Base-by-base conservation (phyloP, 2,888 invertebrate species). In the Epistrophe eligans region DNA sequence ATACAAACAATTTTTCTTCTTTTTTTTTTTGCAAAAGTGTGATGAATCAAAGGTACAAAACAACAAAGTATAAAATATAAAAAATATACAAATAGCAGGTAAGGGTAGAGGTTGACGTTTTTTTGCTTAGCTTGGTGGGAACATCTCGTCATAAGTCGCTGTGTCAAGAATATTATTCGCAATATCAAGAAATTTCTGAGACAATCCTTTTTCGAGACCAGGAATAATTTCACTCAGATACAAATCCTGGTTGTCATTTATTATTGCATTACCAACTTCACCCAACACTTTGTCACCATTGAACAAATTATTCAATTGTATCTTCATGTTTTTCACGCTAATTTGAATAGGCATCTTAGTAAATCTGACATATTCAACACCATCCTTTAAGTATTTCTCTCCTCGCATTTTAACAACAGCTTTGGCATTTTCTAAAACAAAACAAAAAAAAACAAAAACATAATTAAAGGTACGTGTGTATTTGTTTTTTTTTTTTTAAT, bases 121-220 rank as follows among this genome's bases (percentile, higher is more conserved):
- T n/a, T 55, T 58, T 6, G 19, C 11, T 50, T 79, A 89, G 55
- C 87, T 83, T 15, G 90, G 89, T n/a, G 93, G 93, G 88, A 93
- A 93, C 92, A 93, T 92, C 90, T 93, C 93, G 89, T 93, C 93
- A 50, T 90, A 93, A 6, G 93, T 93, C 0, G 93, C 91, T 8
- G 91, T 91, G 19, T 89, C 89, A 72, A 93, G 88, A 48, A 93
- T 91, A 71, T 91, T 90, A 89, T 93, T 93, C 7, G 93, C 92
- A 43, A 93, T 92, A 79, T 91, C 91, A 3, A 92, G 77, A 76
- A 93, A 93, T 80, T 92, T 92, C 70, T 91, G 90, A 6, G 93
- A 92, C 24, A 93, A 83, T 6, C 91, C 91, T 38, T 90, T 91
- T 84, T 93, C 93, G 64, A 93, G 88, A 4, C 93, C 93, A 0